phyloP scores from a whole-genome alignment of 2,113 vertebrate genomes.

The Odocoileus virginianus region DNA sequence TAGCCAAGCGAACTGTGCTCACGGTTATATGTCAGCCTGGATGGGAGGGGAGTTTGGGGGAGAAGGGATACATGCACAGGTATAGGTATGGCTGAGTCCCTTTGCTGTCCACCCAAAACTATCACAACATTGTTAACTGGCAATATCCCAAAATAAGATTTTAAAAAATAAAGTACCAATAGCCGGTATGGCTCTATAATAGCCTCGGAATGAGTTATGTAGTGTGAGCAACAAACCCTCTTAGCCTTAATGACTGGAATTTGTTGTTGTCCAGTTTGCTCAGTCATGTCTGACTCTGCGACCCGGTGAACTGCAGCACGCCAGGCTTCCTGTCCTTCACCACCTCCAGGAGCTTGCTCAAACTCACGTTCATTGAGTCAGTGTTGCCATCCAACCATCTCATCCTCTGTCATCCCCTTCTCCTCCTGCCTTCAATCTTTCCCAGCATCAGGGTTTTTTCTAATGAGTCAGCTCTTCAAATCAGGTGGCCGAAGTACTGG shows the following conservation, averaged over 20 bases:
- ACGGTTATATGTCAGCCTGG: background rate
- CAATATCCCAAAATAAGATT: background rate
- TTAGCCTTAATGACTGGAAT: background rate
- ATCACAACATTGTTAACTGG: background rate
- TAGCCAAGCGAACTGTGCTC: background rate
- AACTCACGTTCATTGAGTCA: background rate
- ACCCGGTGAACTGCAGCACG: background rate
- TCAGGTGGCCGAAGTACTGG: background rate
- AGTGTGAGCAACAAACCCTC: background rate
- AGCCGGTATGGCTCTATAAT: background rate
- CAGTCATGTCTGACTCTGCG: background rate
- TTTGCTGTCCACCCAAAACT: background rate
- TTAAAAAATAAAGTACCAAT: background rate
- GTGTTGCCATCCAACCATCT: background rate
- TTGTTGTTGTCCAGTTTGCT: background rate
- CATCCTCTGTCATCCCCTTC: background rate
- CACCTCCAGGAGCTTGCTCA: background rate
- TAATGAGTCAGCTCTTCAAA: background rate
- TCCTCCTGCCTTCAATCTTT: background rate
- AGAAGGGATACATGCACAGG: background rate
- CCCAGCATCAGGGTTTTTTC: background rate
- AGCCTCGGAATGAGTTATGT: slow-evolving; percentile 26
- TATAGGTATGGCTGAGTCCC: background rate
- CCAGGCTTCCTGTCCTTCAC: background rate
- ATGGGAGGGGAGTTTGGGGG: background rate